Evolutionary conservation across 2,113 vertebrate genomes (phyloP), one percentile per base, ranked within the genome.

Genomic region (Drymodes brunneopygia): DNA sequence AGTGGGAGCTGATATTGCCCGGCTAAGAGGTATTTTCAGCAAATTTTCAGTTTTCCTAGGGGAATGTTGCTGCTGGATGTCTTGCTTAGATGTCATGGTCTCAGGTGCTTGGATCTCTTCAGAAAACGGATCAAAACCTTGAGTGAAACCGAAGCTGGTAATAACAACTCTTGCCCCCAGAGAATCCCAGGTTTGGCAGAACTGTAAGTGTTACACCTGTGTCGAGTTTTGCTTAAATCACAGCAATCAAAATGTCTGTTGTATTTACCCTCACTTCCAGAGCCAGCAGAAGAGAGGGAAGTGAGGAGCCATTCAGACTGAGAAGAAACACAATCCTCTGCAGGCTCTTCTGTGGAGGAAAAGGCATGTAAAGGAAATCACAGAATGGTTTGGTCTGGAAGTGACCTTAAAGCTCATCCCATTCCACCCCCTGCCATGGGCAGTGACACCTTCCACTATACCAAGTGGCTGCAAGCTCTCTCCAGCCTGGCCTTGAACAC

Each of bases 141-240:
- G 31, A 80, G 20, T 60, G 75, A 77, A 54, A 58, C 15, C 3
- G 3, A 9, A 70, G 45, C 60, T 44, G 36, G 14, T 20, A 58
- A 44, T 20, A 58, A 44, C 42, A 60, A 8, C 36, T 21, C 75
- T 40, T 69, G 19, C 11, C 4, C 20, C 12, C 12, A 23, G 62
- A 81, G 64, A 73, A n/a, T 40, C 27, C 21, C n/a, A 70, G 7
- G 10, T 33, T 75, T 58, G 44, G 35, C 21, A 38, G 57, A 33
- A 62, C 4, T 0, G 0, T 0, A 42, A 72, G 8, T 10, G 1
- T 67, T 53, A 45, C 9, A 54, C 13, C 8, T 80, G 12, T 18
- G 11, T 7, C 48, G 48, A 83, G 22, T 53, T 77, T 47, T 65
- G 14, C n/a, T 64, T 94, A 71, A 85, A 64, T 64, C 31, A 44